Percentiles rank a stretch among this genome's conserved stretches.
phyloP scores from a whole-genome alignment of 2,113 vertebrate genomes.

The Ariopsis seemanni region DNA sequence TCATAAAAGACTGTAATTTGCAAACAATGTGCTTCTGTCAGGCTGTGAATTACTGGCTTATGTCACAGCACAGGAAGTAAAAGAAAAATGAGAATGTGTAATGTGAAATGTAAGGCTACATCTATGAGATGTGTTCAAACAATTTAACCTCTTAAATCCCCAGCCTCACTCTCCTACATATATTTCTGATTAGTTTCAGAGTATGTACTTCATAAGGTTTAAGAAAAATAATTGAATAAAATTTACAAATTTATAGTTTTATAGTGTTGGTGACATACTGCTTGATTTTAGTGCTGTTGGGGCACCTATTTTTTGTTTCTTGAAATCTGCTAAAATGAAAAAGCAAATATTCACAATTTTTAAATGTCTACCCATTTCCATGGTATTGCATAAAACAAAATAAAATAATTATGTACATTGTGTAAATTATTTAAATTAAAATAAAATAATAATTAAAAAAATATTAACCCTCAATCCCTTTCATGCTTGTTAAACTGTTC shows the following conservation, averaged over 20 bases:
- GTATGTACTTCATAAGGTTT: neutral
- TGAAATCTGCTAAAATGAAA: neutral
- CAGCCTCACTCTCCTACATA: neutral
- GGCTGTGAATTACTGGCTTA: slow-evolving; percentile 21
- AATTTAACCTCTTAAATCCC: neutral
- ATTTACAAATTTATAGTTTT: neutral
- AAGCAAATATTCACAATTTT: neutral
- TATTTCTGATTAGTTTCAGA: neutral
- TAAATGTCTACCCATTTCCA: neutral
- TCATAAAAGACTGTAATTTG: slow-evolving; percentile 34
- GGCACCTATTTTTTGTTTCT: neutral
- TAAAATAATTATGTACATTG: neutral
- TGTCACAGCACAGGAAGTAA: neutral
- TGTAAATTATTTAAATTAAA: neutral
- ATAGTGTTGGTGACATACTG: too few species aligned
- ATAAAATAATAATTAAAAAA: neutral
- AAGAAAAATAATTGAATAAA: neutral
- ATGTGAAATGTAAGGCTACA: neutral
- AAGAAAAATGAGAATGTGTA: neutral
- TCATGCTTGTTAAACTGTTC: neutral
- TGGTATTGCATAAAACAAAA: neutral
- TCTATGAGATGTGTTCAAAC: neutral
- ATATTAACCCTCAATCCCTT: neutral
- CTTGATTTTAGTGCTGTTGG: neutral
- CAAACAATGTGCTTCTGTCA: slow-evolving; percentile 25